phyloP scores from a whole-genome alignment of 2,113 vertebrate species.

The Crocuta crocuta region DNA sequence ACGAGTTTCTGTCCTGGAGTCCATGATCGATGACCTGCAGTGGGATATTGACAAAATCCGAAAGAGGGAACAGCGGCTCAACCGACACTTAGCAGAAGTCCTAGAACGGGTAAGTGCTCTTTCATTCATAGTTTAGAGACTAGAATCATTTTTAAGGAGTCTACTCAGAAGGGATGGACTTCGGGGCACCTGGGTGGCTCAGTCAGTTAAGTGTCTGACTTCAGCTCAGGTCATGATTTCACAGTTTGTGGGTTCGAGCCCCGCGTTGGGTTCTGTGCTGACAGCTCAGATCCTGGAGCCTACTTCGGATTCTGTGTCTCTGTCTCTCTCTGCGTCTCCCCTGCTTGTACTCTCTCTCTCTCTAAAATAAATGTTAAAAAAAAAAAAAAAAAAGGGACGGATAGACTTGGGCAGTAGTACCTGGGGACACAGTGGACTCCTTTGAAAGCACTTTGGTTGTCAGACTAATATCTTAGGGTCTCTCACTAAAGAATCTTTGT shows the following conservation, averaged over 20 bases:
- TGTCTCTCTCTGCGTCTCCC: too few species aligned
- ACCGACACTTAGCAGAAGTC: conserved; percentile 94
- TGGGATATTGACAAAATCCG: conserved; percentile 99
- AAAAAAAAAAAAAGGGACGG: too few species aligned
- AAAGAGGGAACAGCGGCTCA: conserved; percentile 95
- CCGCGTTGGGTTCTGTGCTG: too few species aligned
- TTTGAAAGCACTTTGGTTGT: not conserved
- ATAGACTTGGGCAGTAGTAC: not conserved
- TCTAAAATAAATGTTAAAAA: too few species aligned
- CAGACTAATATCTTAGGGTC: not conserved
- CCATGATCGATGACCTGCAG: conserved; percentile 95
- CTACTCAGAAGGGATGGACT: not conserved
- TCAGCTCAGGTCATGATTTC: too few species aligned
- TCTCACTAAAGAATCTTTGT: conserved; percentile 41
- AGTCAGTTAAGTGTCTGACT: too few species aligned
- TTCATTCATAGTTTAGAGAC: not conserved
- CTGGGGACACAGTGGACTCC: not conserved
- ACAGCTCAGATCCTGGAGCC: too few species aligned
- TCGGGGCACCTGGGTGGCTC: not conserved
- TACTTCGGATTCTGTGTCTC: too few species aligned
- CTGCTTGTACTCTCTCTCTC: too few species aligned
- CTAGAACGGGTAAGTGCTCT: conserved; percentile 92
- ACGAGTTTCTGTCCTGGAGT: conserved; percentile 94
- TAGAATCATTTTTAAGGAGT: not conserved
- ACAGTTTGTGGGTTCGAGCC: too few species aligned